Evolutionary conservation across 1,140 invertebrate species (phyloP).

Genomic region (Laupala kohalensis): DNA sequence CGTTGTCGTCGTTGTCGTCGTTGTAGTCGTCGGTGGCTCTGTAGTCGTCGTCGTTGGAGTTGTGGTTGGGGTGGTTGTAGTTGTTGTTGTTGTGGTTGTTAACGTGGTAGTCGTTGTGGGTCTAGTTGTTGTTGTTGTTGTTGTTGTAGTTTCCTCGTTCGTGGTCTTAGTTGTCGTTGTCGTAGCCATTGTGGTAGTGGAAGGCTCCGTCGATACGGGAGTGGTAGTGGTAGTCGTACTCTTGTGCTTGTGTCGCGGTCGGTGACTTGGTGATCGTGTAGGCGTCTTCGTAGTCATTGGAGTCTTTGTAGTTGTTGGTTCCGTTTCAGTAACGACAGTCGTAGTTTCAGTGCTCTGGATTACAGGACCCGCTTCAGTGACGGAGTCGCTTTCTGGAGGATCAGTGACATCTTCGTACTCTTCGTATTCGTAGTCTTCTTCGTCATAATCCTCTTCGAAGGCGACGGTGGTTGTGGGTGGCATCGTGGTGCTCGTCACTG

Average conservation of each 20-base stretch:
- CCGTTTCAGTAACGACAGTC: too few species aligned
- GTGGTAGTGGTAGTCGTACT: neutral
- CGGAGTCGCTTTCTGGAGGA: too few species aligned
- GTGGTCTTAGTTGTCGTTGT: neutral
- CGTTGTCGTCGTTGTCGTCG: neutral
- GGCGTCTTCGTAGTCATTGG: too few species aligned
- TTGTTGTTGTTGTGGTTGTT: neutral
- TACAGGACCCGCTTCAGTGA: too few species aligned
- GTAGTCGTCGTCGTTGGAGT: too few species aligned
- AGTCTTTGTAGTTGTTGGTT: too few species aligned
- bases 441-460: too few species aligned
- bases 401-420: too few species aligned
- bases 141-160: neutral
- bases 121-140: neutral
- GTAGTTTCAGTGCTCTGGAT: too few species aligned
- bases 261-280: neutral
- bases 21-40: neutral
- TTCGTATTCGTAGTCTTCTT: too few species aligned
- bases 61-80: neutral
- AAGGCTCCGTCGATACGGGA: neutral
- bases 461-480: too few species aligned
- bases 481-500: neutral
- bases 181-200: neutral
- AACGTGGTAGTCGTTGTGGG: neutral
- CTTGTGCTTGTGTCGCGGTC: neutral